These are phyloP conservation scores for Nysson spinosus DNA, from an alignment of 2,888 invertebrate genomes.

Conservation along the genomic window DNA sequence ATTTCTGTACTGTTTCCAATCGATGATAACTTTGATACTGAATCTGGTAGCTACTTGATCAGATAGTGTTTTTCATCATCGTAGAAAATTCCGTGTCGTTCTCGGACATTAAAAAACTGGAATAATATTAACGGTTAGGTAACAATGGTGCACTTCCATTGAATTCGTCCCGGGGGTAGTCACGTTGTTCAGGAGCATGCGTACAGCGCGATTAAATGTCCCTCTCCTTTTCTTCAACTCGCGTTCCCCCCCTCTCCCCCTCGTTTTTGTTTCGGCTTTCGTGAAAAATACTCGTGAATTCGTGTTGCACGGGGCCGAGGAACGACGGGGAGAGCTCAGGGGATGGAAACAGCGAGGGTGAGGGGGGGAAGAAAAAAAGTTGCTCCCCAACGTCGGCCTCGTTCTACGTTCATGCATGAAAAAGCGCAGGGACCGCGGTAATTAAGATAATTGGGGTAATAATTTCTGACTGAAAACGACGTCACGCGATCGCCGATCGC, in stretches of 20 bases:
- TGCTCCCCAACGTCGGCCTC: conserved; percentile 16
- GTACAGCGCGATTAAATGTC: conserved; percentile 40
- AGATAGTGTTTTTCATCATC: no score
- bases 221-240: neutral
- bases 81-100: no score
- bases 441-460: conserved; percentile 71
- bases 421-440: conserved; percentile 55
- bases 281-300: conserved; percentile 20
- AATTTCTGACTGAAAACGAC: conserved; percentile 58
- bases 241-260: neutral
- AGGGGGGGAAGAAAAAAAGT: conserved; percentile 23
- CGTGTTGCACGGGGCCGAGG: conserved; percentile 3
- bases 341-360: no score
- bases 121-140: conserved; percentile 15
- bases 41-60: no score
- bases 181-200: conserved; percentile 42
- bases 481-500: conserved; percentile 63
- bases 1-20: no score
- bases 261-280: conserved; percentile 21
- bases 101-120: neutral
- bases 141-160: conserved; percentile 31
- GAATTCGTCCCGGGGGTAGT: conserved; percentile 35
- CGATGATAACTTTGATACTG: no score
- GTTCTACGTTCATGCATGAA: conserved; percentile 39
- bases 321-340: no score